Percentiles rank a stretch among this genome's conserved stretches.
These are phyloP conservation scores for Psittacula derbiana DNA, from an alignment of 2,797 vertebrate genomes.

Conservation along the genomic window DNA sequence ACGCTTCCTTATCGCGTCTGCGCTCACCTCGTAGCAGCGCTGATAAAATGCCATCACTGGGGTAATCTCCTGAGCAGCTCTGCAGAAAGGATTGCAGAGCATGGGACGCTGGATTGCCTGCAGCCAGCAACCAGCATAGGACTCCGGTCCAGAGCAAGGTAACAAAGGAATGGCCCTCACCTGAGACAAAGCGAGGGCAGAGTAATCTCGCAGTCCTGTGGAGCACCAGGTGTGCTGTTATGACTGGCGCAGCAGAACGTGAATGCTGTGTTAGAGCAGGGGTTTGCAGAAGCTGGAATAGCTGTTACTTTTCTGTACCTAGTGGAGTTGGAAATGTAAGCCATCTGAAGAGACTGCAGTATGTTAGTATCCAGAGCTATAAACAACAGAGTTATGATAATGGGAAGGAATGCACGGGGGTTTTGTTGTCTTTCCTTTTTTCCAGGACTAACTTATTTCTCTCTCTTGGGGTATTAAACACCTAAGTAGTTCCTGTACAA, in stretches of 20 bases:
- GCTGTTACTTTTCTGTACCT: background rate
- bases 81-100: background rate
- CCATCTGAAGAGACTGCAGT: background rate
- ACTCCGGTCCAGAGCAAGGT: background rate
- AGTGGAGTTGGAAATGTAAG: background rate
- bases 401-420: background rate
- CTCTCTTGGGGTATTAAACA: background rate
- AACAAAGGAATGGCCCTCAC: background rate
- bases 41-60: conserved; percentile 69
- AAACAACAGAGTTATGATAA: background rate
- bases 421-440: no score
- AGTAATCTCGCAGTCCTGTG: accelerated
- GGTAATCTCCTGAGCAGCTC: conserved; percentile 5
- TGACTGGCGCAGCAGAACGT: accelerated
- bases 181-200: accelerated
- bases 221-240: accelerated
- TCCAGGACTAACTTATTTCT: background rate
- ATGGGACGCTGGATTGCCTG: background rate
- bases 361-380: background rate
- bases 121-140: background rate
- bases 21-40: conserved; percentile 9
- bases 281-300: background rate
- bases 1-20: conserved; percentile 63
- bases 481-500: background rate
- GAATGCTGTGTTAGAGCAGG: background rate